Conservation (phyloP, 2,888 invertebrate species). For the Tetramorium bicarinatum region DNA sequence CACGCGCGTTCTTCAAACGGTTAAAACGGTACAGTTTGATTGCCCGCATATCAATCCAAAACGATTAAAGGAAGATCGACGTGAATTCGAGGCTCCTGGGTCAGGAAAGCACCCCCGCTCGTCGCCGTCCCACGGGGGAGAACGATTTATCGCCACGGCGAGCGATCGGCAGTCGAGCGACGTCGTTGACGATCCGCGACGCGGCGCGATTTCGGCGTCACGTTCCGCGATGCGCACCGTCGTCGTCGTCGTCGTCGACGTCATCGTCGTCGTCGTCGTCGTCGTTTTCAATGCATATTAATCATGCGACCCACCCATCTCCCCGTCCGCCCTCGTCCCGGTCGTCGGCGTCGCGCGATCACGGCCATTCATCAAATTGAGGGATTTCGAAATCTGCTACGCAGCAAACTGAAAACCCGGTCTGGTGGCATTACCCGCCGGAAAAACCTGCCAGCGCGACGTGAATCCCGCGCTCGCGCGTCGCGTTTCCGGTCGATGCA, state of each 20-base stretch:
- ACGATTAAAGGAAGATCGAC: slow-evolving; percentile 8
- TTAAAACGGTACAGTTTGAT: background rate
- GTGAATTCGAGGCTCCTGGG: slow-evolving; percentile 1
- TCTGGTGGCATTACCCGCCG: slow-evolving; percentile 54
- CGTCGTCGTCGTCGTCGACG: slow-evolving; percentile 68
- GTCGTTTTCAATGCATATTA: slow-evolving; percentile 82
- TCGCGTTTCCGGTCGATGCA: slow-evolving; percentile 48
- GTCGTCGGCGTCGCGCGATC: slow-evolving; percentile 65
- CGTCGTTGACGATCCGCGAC: slow-evolving; percentile 59
- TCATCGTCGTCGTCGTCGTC: slow-evolving; percentile 61
- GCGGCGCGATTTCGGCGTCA: slow-evolving; percentile 55
- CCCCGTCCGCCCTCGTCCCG: background rate
- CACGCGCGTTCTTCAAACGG: no score
- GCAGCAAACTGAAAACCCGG: slow-evolving; percentile 76
- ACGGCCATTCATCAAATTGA: slow-evolving; percentile 81
- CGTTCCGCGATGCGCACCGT: slow-evolving; percentile 49
- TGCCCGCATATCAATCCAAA: background rate
- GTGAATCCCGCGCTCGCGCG: background rate
- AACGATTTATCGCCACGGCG: slow-evolving; percentile 51
- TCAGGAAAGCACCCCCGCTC: background rate
- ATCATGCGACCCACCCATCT: slow-evolving; percentile 71
- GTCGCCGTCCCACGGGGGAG: background rate
- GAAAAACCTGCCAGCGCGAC: slow-evolving; percentile 49
- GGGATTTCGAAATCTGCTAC: slow-evolving; percentile 79
- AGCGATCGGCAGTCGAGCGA: background rate